Base-by-base conservation (phyloP, 2,797 vertebrate genomes). In the Perodicticus potto region DNA sequence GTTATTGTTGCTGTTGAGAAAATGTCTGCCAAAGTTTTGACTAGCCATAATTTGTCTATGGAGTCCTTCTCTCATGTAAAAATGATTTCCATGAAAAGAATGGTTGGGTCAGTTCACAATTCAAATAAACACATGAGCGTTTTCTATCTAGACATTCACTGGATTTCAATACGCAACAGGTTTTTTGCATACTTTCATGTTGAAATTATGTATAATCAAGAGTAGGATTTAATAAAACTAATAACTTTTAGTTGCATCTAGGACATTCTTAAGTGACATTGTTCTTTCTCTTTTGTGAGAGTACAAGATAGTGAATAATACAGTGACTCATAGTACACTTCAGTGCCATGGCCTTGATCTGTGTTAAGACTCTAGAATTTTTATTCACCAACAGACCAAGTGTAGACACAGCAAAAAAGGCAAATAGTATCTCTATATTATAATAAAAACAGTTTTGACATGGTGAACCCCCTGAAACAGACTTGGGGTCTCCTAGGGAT, bases 61-160 rank as follows among this genome's bases (percentile, higher is more conserved):
- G 80, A 67, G n/a, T 86, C 34, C 43, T 74, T 74, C 11, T 91
- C 53, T 91, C 57, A 76, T 55, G 29, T 82, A 70, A 95, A 96
- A 95, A 43, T 80, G n/a, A 91, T 83, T 94, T 95, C 7, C 23
- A 32, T 37, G 25, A 27, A 87, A 95, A 90, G 7, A 76, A 37
- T 19, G 11, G 49, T 27, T 76, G 27, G 20, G 14, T 59, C 45
- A 29, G 19, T 67, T 96, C 34, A 67, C 63, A 83, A 82, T 22
- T 91, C 89, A 86, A 83, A 92, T 49, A 78, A n/a, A 70, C 20
- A 65, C 14, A 2, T 19, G n/a, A 73, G 45, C 76, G 32, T 57
- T 90, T 85, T 84, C 22, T 11, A 23, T 82, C 34, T 49, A n/a
- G 49, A 69, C 3, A 59, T 23, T 1, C 27, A 82, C 29, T 78